Percentiles rank a stretch among this genome's conserved stretches.
phyloP scores from a whole-genome alignment of 2,888 invertebrate species.

The Amblyjoppa proteus region DNA sequence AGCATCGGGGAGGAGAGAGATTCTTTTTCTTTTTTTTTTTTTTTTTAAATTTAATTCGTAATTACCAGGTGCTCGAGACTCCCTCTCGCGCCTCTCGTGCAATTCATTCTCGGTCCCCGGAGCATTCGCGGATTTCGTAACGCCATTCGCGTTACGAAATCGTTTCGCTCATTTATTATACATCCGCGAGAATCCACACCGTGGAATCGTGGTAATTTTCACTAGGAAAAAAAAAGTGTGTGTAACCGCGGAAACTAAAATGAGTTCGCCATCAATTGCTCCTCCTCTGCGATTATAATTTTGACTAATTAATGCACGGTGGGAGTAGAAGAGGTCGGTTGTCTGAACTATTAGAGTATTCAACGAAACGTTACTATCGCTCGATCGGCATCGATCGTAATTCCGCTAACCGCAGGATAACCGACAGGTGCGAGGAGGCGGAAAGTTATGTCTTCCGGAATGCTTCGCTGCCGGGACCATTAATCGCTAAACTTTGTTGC shows the following conservation, averaged over 20 bases:
- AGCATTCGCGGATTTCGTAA: constrained; percentile 27
- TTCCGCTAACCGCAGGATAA: background rate
- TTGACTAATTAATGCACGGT: constrained; percentile 22
- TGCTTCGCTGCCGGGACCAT: constrained; percentile 42
- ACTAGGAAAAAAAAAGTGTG: background rate
- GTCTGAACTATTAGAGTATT: background rate
- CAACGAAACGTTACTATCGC: constrained; percentile 6
- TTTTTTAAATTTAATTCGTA: constrained; percentile 17
- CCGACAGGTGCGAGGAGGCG: constrained; percentile 8
- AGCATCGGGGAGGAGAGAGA: constrained; percentile 8
- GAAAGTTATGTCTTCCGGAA: constrained; percentile 50
- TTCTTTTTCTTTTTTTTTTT: constrained; percentile 19
- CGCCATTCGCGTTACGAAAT: constrained; percentile 34
- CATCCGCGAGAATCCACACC: constrained; percentile 16
- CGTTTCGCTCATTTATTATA: constrained; percentile 24
- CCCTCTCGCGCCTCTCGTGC: background rate
- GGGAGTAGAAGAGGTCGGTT: background rate
- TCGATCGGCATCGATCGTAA: constrained; percentile 13
- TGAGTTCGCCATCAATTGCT: constrained; percentile 7
- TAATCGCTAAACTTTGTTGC: constrained; percentile 57
- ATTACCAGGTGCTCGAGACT: constrained; percentile 37
- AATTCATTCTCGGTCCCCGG: constrained; percentile 7
- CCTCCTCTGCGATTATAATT: constrained; percentile 36
- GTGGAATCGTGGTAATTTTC: constrained; percentile 34
- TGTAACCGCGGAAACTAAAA: background rate